Evolutionary conservation across 2,888 invertebrate genomes (phyloP).

Genomic region (Sphaeridia pumilis): DNA sequence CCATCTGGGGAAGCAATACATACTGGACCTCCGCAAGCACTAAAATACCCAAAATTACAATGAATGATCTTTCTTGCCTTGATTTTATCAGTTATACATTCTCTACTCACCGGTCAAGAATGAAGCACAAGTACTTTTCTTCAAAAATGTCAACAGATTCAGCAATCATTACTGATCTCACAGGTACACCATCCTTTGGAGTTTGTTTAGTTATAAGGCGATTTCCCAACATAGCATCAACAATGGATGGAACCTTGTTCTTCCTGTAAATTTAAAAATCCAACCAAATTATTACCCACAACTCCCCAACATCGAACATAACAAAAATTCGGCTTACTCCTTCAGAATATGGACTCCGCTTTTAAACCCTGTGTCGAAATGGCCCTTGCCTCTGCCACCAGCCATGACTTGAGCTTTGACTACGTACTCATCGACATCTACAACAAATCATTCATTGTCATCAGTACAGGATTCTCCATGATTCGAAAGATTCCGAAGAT

Average conservation of each 20-base stretch:
- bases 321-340: conserved; percentile 63
- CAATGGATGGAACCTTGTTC: conserved; percentile 54
- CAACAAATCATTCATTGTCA: no score
- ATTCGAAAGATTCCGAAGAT: no score
- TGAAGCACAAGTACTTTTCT: conserved; percentile 93
- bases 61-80: no score
- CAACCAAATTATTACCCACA: no score
- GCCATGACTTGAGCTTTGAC: conserved; percentile 97
- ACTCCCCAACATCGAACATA: no score
- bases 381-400: conserved; percentile 94
- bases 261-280: no score
- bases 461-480: no score
- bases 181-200: conserved; percentile 78
- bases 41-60: no score
- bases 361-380: conserved; percentile 91
- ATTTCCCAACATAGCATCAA: conserved; percentile 84
- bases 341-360: conserved; percentile 95
- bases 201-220: conserved; percentile 95
- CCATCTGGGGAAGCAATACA: conserved; percentile 93
- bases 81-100: neutral
- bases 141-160: conserved; percentile 88
- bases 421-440: conserved; percentile 83
- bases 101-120: conserved; percentile 70
- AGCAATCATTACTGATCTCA: conserved; percentile 95
- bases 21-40: conserved; percentile 76